Base-by-base conservation (phyloP, 2,888 invertebrate species). In the Thelaira solivaga region DNA sequence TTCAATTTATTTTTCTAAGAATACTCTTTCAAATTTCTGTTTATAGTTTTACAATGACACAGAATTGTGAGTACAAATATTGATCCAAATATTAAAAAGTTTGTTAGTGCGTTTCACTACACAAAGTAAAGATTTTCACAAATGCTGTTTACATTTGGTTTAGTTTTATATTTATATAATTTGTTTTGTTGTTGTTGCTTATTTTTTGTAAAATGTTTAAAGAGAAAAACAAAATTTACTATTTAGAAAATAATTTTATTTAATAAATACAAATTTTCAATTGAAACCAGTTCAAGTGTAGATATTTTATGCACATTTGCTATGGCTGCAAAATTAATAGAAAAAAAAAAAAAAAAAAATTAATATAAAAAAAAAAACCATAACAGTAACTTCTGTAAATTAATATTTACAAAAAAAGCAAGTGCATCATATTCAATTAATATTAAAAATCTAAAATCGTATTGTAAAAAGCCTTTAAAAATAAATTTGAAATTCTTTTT, bases 61-160 rank as follows among this genome's bases (percentile, higher is more conserved):
- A 29, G 4, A 24, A 11, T 59, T 59, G 57, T 59, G 47, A 39
- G 18, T 20, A 26, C n/a, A 1, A 22, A 34, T 55, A 18, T 36
- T 45, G 24, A 5, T 43, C 6, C 18, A 16, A 62, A 43, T 71
- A 7, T 41, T 41, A 53, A 11, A n/a, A 45, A 68, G 39, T 20
- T 39, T 68, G 57, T 57, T 26, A 26, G 13, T 7, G 29, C 34
- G 36, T 43, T 24, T 1, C 26, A 13, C 10, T 39, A 13, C 4
- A 62, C 10, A 53, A n/a, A n/a, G n/a, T n/a, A n/a, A n/a, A n/a
- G n/a, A n/a, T 45, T 53, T 16, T 29, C 36, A 47, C 43, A 62
- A 64, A 62, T 45, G 36, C 34, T 61, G 34, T 51, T 51, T 49
- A 51, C 53, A 24, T 43, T 71, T 41, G 34, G 20, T 62, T 71